Evolutionary conservation across 2,797 vertebrate genomes (phyloP), one percentile per base, ranked within the genome.

Genomic region (Buceros bicornis): DNA sequence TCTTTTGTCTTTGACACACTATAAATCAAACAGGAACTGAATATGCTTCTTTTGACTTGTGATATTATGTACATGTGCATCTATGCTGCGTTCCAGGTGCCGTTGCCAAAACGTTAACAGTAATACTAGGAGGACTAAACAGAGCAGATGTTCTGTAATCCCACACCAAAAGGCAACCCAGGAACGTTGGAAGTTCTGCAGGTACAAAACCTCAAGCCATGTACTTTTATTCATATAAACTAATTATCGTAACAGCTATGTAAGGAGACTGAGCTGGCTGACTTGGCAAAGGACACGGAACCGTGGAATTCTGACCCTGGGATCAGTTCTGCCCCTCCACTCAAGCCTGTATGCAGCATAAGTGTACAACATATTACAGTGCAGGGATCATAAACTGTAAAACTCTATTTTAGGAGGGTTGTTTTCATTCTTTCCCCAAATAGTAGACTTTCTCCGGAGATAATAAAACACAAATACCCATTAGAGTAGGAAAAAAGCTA

Each of bases 141-240:
- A 86, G 87, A 96, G 50, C 96, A 97, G 93, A 95, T 97, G 81
- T 94, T 95, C 90, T 82, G 92, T 87, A 93, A 82, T 78, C 82
- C 67, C 67, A 87, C 86, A 89, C 80, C 74, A 87, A 90, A 95
- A 94, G 51, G 70, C 72, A 92, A 89, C 81, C 73, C 84, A 64
- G 88, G 69, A 96, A 65, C 24, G 17, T 18, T 81, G 73, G 61
- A 96, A 86, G 56, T 89, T 76, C 77, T 73, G 84, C 45, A 93
- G 82, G 94, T 94, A 95, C 78, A 93, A 79, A 95, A 94, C 91
- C 78, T 90, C 0, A 0, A 93, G 87, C 78, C 35, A 47, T 33
- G 77, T 82, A 85, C 82, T 94, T 91, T 79, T 79, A 47, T 81
- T 89, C 35, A 25, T 20, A 79, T 60, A 89, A 92, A 91, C 28